Conservation (phyloP, 2,113 vertebrate genomes). For the Psophia crepitans region DNA sequence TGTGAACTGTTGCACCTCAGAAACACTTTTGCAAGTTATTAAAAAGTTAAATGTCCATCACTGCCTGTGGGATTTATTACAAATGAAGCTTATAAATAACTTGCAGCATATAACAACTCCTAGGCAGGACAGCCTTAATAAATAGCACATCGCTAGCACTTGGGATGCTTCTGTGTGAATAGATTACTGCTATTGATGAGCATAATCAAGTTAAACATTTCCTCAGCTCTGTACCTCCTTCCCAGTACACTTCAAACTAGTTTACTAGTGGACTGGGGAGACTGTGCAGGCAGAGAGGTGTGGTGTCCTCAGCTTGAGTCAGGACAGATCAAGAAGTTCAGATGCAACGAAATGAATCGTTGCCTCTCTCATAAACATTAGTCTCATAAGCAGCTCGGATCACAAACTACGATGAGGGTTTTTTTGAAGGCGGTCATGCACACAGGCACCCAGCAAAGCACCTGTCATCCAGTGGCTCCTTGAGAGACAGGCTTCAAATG, state of each 20-base stretch:
- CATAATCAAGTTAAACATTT: slow-evolving; percentile 58
- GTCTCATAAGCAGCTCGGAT: neutral
- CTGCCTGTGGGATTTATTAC: neutral
- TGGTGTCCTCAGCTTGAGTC: neutral
- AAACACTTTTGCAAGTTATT: neutral
- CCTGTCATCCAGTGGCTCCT: neutral
- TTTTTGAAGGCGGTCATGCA: neutral
- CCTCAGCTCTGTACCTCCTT: neutral
- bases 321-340: neutral
- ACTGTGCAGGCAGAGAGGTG: neutral
- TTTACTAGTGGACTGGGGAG: neutral
- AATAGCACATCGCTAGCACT: neutral
- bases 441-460: neutral
- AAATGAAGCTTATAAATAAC: neutral
- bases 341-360: neutral
- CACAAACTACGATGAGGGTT: neutral
- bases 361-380: neutral
- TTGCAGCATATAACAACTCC: neutral
- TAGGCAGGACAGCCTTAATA: neutral
- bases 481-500: neutral
- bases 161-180: neutral
- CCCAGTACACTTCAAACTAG: slow-evolving; percentile 5
- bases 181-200: slow-evolving; percentile 19
- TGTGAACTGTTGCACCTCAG: neutral
- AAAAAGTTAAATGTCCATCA: neutral